A percentile compares a stretch with the other conserved stretches of the same genome.
phyloP scores from a whole-genome alignment of 2,888 invertebrate genomes.

The Chaetogeoica ovagalla region DNA sequence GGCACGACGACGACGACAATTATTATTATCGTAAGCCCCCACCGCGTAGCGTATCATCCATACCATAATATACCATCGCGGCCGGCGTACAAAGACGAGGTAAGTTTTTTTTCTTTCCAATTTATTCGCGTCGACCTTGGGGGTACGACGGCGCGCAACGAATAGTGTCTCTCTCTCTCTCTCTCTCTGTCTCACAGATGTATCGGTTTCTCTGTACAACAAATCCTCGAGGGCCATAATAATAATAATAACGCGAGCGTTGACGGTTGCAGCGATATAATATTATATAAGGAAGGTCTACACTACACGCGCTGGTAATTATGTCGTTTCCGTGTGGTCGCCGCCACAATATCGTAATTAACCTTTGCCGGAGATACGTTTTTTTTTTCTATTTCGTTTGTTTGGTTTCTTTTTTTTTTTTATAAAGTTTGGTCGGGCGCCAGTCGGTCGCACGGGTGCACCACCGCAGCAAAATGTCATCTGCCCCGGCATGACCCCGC shows the following conservation, averaged over 20 bases:
- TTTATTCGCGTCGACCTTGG: conserved; percentile 21
- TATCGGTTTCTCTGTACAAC: conserved; percentile 1
- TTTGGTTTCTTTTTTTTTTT: background rate
- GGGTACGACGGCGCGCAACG: too few species aligned
- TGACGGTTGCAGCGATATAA: background rate
- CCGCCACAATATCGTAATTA: conserved; percentile 38
- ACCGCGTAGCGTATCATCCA: background rate
- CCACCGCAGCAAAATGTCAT: conserved; percentile 54
- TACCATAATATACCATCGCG: too few species aligned
- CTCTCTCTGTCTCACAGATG: background rate
- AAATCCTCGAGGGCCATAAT: background rate
- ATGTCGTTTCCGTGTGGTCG: conserved; percentile 50
- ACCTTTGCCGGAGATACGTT: conserved; percentile 31
- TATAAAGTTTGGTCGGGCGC: conserved; percentile 49
- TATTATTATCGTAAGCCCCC: too few species aligned
- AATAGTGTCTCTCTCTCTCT: too few species aligned
- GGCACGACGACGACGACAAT: too few species aligned
- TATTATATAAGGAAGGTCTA: conserved; percentile 14
- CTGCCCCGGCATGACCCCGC: conserved; percentile 44
- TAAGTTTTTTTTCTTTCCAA: background rate
- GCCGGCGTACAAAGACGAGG: too few species aligned
- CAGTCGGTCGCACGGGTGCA: conserved; percentile 53
- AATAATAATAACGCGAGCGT: too few species aligned
- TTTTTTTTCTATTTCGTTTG: background rate
- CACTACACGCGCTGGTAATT: conserved; percentile 26